Evolutionary conservation across 1,140 invertebrate genomes (phyloP).

Genomic region (Drosophila trapezifrons): DNA sequence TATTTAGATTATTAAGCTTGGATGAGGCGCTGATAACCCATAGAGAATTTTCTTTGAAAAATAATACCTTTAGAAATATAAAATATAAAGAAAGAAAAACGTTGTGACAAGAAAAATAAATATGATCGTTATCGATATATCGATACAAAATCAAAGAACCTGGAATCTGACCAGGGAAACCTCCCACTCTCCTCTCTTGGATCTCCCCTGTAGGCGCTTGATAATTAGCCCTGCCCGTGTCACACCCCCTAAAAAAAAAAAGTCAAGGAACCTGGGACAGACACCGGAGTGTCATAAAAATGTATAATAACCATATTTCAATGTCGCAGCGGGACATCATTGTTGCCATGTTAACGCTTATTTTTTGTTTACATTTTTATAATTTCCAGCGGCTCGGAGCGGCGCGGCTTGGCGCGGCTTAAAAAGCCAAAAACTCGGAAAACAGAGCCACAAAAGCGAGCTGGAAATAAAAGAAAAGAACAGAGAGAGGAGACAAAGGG

Average conservation of each 20-base stretch:
- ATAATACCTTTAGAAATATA: no score
- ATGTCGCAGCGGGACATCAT: slow-evolving; percentile 81
- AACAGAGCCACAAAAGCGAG: slow-evolving; percentile 12
- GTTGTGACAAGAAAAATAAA: no score
- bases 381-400: slow-evolving; percentile 51
- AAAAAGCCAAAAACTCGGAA: slow-evolving; percentile 36
- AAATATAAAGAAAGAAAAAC: no score
- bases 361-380: slow-evolving; percentile 78
- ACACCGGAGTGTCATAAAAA: slow-evolving; percentile 73
- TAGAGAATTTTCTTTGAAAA: no score
- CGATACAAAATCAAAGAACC: no score
- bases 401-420: slow-evolving; percentile 25
- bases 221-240: slow-evolving; percentile 42
- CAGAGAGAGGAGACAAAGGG: slow-evolving; percentile 42
- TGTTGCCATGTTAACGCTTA: slow-evolving; percentile 84
- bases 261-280: neutral
- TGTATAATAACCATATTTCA: slow-evolving; percentile 83
- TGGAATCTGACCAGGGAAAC: slow-evolving; percentile 2
- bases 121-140: no score
- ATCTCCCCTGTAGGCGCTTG: slow-evolving; percentile 17
- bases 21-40: no score
- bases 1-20: no score
- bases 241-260: neutral
- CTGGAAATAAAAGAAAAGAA: slow-evolving; percentile 1
- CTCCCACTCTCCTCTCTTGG: neutral